Percentiles rank a stretch among this genome's conserved stretches.
Conservation (phyloP, 1,140 invertebrate genomes). For the Bombus haemorrhoidalis region DNA sequence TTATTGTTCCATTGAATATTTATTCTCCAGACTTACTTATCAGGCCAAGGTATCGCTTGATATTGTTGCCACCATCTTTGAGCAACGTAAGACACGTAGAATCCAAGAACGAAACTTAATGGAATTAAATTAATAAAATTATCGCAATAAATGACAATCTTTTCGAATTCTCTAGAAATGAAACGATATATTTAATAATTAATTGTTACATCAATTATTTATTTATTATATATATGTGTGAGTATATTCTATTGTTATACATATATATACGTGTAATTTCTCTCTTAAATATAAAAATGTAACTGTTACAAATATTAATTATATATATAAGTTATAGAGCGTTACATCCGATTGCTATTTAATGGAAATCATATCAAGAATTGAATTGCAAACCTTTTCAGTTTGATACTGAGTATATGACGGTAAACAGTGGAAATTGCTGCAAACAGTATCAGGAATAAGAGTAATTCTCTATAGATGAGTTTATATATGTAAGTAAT, state of each 20-base stretch:
- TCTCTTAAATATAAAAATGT: background rate
- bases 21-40: conserved; percentile 83
- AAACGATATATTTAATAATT: background rate
- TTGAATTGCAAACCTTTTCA: conserved; percentile 83
- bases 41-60: conserved; percentile 89
- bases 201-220: background rate
- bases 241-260: too few species aligned
- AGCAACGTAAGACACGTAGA: conserved; percentile 89
- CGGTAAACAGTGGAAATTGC: conserved; percentile 86
- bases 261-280: too few species aligned
- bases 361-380: background rate
- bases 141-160: conserved; percentile 86
- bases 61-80: conserved; percentile 90
- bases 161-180: conserved; percentile 84
- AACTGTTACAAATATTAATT: background rate
- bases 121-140: conserved; percentile 87
- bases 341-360: too few species aligned
- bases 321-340: background rate
- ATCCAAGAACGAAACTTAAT: conserved; percentile 88
- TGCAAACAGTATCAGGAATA: conserved; percentile 85
- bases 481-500: too few species aligned
- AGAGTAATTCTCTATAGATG: conserved; percentile 87
- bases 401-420: conserved; percentile 83
- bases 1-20: background rate
- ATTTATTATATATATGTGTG: too few species aligned